phyloP scores from a whole-genome alignment of 1,140 invertebrate genomes.

The Drosophila navojoa region DNA sequence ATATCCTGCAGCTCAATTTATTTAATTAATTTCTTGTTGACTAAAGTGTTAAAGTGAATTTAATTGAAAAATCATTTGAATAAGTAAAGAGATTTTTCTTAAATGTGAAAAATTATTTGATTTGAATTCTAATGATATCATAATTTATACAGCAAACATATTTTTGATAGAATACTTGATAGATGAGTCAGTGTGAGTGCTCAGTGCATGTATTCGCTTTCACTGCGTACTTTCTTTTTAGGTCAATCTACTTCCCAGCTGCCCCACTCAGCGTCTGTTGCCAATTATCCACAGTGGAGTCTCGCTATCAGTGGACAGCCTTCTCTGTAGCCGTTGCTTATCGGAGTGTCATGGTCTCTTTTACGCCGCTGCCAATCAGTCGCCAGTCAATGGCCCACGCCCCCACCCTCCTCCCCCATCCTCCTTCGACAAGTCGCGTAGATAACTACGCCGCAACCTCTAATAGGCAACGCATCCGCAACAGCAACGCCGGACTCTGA shows the following conservation, averaged over 20 bases:
- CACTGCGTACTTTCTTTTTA: neutral
- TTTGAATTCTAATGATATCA: too few relatives aligned
- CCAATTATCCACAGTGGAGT: constrained; percentile 11
- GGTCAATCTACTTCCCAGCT: neutral
- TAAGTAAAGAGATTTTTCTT: too few relatives aligned
- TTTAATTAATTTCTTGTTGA: too few relatives aligned
- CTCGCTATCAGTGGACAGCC: constrained; percentile 3
- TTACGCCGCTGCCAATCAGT: constrained; percentile 40
- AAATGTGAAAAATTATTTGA: too few relatives aligned
- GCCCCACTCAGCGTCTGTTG: constrained; percentile 1
- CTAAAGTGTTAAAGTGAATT: too few relatives aligned
- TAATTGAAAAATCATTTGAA: too few relatives aligned
- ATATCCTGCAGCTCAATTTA: too few relatives aligned
- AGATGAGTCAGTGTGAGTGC: too few relatives aligned
- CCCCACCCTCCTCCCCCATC: too few relatives aligned
- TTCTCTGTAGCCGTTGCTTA: constrained; percentile 16
- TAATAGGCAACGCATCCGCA: constrained; percentile 63
- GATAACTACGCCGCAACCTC: constrained; percentile 67
- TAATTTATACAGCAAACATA: too few relatives aligned
- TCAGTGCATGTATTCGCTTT: neutral
- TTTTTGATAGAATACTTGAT: neutral
- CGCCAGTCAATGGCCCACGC: constrained; percentile 11
- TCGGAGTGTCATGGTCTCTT: constrained; percentile 26
- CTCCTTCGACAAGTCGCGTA: neutral
- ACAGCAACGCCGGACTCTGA: constrained; percentile 35